Evolutionary conservation across 2,797 vertebrate species (phyloP).

Genomic region (Austrolebias charrua): DNA sequence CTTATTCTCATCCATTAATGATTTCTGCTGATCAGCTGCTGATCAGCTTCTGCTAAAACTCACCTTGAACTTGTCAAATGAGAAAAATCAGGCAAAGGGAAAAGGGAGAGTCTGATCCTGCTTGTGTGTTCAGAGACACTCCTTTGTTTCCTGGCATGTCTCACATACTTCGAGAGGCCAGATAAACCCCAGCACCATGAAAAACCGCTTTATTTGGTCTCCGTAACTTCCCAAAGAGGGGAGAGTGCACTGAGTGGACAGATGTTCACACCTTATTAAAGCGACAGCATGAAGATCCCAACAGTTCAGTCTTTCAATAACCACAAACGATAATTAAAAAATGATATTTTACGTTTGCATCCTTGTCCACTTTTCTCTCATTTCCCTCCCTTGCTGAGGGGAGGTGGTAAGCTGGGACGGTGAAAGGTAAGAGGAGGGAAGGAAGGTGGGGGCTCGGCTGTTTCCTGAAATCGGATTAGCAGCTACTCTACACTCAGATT

Average conservation of each 20-base stretch:
- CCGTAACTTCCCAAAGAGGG: constrained; percentile 80
- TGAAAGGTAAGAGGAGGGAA: constrained; percentile 51
- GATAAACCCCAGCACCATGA: constrained; percentile 91
- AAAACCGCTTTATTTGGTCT: constrained; percentile 88
- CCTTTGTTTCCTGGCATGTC: constrained; percentile 93
- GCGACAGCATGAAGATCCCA: constrained; percentile 72
- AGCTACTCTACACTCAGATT: constrained; percentile 87
- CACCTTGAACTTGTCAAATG: constrained; percentile 86
- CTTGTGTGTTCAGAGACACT: constrained; percentile 85
- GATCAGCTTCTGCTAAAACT: constrained; percentile 75
- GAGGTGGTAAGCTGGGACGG: constrained; percentile 43
- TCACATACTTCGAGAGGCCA: constrained; percentile 94
- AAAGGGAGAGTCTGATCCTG: constrained; percentile 91
- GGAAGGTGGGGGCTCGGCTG: constrained; percentile 75
- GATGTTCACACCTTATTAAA: constrained; percentile 79
- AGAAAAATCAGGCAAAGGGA: constrained; percentile 90
- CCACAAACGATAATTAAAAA: constrained; percentile 71
- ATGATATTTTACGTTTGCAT: constrained; percentile 22
- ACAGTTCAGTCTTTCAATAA: constrained; percentile 79
- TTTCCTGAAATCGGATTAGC: constrained; percentile 91
- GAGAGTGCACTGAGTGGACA: constrained; percentile 81
- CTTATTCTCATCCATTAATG: constrained; percentile 6
- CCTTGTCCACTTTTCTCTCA: constrained; percentile 41
- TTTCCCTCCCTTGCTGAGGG: constrained; percentile 36
- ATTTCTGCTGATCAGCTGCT: constrained; percentile 77